A percentile compares a stretch with the other conserved stretches of the same genome.
These are phyloP conservation scores for Acrocephalus arundinaceus DNA, from an alignment of 2,113 vertebrate species.

Conservation along the genomic window DNA sequence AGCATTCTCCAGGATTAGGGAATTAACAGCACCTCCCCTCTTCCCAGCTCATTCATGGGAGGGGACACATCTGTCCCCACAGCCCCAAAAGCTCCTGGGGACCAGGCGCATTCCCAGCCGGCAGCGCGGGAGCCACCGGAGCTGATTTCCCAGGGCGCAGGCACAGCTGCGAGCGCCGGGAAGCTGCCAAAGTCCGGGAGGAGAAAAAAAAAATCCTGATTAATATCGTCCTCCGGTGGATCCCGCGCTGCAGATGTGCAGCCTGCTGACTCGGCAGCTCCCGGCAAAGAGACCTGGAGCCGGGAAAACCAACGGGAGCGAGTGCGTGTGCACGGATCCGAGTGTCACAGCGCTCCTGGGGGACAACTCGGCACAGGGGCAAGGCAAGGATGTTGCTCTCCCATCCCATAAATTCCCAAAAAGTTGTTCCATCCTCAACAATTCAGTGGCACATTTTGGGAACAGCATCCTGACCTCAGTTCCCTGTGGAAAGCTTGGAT, in stretches of 20 bases:
- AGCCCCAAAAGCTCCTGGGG: neutral
- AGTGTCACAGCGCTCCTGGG: accelerated
- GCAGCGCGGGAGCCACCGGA: accelerated
- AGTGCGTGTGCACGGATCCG: accelerated
- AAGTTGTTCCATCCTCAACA: accelerated
- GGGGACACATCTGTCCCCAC: neutral
- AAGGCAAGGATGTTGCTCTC: accelerated
- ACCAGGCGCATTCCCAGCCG: accelerated
- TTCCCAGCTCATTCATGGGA: neutral
- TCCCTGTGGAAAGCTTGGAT: neutral
- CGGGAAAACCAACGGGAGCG: accelerated
- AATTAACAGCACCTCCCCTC: neutral
- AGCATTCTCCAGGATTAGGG: accelerated
- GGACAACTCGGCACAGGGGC: accelerated
- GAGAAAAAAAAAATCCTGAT: conserved; percentile 17
- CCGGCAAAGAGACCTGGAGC: neutral
- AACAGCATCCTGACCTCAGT: neutral
- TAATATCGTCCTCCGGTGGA: neutral
- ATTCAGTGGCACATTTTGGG: accelerated
- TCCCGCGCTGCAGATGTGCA: conserved; percentile 39
- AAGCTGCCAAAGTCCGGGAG: neutral
- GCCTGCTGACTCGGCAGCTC: conserved; percentile 47
- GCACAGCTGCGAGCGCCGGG: neutral
- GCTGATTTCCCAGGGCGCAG: neutral
- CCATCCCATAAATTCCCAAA: neutral